A percentile compares a stretch with the other conserved stretches of the same genome.
These are phyloP conservation scores for Melolontha melolontha DNA, from an alignment of 2,888 invertebrate species.

Conservation along the genomic window DNA sequence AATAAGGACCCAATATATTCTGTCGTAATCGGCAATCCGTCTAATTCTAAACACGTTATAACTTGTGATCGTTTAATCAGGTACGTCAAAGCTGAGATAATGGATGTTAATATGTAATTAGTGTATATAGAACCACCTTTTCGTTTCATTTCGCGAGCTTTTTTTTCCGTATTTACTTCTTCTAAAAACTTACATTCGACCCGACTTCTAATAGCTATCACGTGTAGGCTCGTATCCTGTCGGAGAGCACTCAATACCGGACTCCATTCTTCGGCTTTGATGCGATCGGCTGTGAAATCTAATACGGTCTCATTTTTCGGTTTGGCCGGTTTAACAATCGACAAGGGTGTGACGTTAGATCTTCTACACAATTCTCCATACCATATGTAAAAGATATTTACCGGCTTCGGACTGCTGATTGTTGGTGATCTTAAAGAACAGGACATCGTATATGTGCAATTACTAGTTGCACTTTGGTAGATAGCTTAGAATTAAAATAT, in stretches of 20 bases:
- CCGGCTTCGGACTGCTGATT: constrained; percentile 51
- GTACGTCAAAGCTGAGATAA: constrained; percentile 75
- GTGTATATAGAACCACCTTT: constrained; percentile 70
- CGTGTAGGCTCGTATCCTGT: constrained; percentile 78
- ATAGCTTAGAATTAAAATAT: constrained; percentile 4
- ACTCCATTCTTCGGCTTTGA: constrained; percentile 82
- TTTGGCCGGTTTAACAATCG: constrained; percentile 60
- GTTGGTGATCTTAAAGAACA: constrained; percentile 23
- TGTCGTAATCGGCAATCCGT: constrained; percentile 77
- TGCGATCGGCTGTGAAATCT: constrained; percentile 81
- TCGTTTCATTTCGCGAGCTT: constrained; percentile 71
- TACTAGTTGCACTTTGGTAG: not conserved
- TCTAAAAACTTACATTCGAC: constrained; percentile 60
- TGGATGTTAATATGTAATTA: constrained; percentile 75
- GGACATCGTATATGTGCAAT: constrained; percentile 8
- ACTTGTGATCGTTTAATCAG: constrained; percentile 74
- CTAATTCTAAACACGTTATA: constrained; percentile 74
- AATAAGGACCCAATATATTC: constrained; percentile 70
- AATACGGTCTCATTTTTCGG: constrained; percentile 61
- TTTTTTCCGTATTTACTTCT: constrained; percentile 70
- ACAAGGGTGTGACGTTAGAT: constrained; percentile 58
- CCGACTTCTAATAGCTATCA: constrained; percentile 74
- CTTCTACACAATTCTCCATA: constrained; percentile 63
- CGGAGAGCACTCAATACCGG: constrained; percentile 79
- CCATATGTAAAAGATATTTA: constrained; percentile 64